Evolutionary conservation across 2,797 vertebrate species (phyloP).

Genomic region (Valencia hispanica): DNA sequence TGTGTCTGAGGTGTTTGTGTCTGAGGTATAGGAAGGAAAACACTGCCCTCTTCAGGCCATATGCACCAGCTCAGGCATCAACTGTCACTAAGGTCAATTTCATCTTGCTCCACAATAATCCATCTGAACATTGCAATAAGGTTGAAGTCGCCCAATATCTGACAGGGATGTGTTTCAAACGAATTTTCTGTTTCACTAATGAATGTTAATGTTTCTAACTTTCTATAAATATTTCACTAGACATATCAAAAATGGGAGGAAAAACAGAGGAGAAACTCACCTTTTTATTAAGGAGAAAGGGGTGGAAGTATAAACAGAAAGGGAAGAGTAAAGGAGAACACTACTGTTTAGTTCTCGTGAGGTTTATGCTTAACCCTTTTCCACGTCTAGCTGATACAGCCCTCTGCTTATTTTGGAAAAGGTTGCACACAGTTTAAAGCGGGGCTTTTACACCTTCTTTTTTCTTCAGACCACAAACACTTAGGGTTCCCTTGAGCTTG

Average conservation of each 20-base stretch:
- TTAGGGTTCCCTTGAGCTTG: no score
- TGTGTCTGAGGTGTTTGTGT: slow-evolving; percentile 12
- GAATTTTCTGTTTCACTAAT: background rate
- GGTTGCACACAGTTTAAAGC: no score
- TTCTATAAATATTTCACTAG: background rate
- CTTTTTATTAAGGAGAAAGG: background rate
- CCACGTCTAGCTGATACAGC: background rate
- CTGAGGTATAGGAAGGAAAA: slow-evolving; percentile 54
- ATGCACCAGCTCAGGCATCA: slow-evolving; percentile 16
- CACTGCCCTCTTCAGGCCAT: slow-evolving; percentile 72
- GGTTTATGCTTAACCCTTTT: background rate
- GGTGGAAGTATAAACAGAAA: background rate
- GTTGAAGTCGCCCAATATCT: background rate
- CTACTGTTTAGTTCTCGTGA: background rate
- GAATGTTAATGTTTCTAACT: background rate
- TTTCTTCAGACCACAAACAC: no score
- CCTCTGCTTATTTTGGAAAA: no score
- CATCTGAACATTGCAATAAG: background rate
- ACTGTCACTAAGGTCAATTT: background rate
- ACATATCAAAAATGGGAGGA: background rate
- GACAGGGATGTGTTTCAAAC: background rate
- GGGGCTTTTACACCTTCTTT: no score
- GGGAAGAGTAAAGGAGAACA: background rate
- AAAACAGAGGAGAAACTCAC: background rate
- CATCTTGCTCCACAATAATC: background rate